These are phyloP conservation scores for Tachysurus fulvidraco DNA, from an alignment of 2,113 vertebrate genomes.

Conservation along the genomic window DNA sequence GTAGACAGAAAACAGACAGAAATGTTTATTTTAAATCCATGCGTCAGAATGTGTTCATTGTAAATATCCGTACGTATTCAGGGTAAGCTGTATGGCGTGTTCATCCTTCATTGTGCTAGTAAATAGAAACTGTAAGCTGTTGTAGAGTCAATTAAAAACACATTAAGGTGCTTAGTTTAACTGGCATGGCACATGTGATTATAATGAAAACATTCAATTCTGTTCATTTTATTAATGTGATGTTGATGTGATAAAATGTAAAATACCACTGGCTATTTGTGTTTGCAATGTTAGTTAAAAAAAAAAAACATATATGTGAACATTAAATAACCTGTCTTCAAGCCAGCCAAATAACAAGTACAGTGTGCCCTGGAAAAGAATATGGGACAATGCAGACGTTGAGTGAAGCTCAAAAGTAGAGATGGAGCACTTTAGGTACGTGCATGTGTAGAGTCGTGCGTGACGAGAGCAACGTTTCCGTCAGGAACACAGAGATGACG, in stretches of 20 bases:
- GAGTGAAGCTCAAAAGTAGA: not conserved
- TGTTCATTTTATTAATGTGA: not conserved
- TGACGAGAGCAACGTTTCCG: not conserved
- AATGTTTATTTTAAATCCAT: not conserved
- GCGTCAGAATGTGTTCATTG: not conserved
- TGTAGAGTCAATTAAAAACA: not conserved
- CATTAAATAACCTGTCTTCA: not conserved
- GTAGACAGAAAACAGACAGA: not conserved
- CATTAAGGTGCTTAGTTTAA: not conserved
- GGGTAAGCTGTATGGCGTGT: not conserved
- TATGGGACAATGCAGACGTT: slow-evolving; percentile 9
- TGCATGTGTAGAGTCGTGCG: not conserved
- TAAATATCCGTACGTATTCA: not conserved
- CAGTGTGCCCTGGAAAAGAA: slow-evolving; percentile 4
- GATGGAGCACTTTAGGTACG: not conserved
- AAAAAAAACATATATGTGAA: too few species aligned
- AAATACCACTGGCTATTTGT: not conserved
- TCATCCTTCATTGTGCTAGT: not conserved
- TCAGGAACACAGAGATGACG: not conserved
- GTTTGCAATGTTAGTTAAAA: not conserved
- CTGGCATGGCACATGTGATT: not conserved
- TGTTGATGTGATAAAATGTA: not conserved
- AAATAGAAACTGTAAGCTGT: not conserved
- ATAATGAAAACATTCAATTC: not conserved
- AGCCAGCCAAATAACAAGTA: not conserved